Evolutionary conservation across 1,140 invertebrate genomes (phyloP).

Genomic region (Heliconius hewitsoni): DNA sequence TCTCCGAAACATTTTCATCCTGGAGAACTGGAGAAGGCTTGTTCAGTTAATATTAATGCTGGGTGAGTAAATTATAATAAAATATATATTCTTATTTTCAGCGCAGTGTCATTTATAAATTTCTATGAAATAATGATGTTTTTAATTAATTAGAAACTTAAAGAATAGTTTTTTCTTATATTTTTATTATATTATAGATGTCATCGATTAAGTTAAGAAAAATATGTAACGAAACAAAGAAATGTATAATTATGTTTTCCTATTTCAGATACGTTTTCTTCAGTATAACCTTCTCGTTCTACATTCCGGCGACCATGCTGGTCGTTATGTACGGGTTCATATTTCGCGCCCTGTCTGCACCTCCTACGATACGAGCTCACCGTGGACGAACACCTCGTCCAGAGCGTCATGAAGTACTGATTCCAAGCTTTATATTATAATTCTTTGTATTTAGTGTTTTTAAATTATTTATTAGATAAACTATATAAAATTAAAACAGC

Average conservation of each 20-base stretch:
- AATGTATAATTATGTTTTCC: not conserved
- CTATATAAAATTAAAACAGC: too few species aligned
- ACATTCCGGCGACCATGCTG: conserved; percentile 87
- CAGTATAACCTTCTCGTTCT: conserved; percentile 88
- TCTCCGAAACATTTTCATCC: conserved; percentile 56
- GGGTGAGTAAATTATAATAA: conserved; percentile 57
- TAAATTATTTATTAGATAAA: too few species aligned
- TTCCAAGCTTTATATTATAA: not conserved
- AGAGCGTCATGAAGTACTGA: not conserved
- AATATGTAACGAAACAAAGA: too few species aligned
- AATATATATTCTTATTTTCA: not conserved
- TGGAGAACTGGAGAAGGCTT: conserved; percentile 69
- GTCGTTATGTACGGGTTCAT: conserved; percentile 87
- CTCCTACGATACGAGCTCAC: conserved; percentile 82
- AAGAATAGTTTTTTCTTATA: too few species aligned
- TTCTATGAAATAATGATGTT: too few species aligned
- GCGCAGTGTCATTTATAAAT: too few species aligned
- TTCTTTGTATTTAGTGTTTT: too few species aligned
- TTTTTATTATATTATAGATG: too few species aligned
- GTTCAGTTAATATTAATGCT: conserved; percentile 83
- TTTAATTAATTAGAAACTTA: too few species aligned
- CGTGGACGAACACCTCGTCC: conserved; percentile 61
- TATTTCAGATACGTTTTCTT: conserved; percentile 87
- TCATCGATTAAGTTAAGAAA: too few species aligned
- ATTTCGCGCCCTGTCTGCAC: conserved; percentile 84